phyloP scores from a whole-genome alignment of 2,113 vertebrate genomes.

The sheep (Ovis aries) region ARS-UI_Ramb_v3.0 NC_056059.1:9221501-9222000 shows the following conservation, averaged over 20 bases:
- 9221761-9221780: neutral
- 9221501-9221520: too few relatives aligned
- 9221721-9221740: neutral
- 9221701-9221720: neutral
- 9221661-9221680: slow-evolving; percentile 56
- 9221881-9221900: neutral
- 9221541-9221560: too few relatives aligned
- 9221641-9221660: slow-evolving; percentile 93
- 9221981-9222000: neutral
- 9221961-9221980: neutral
- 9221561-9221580: too few relatives aligned
- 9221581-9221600: too few relatives aligned
- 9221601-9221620: slow-evolving; percentile 79
- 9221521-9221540: too few relatives aligned
- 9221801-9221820: neutral
- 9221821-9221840: neutral
- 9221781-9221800: neutral
- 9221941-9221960: neutral
- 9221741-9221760: neutral
- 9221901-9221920: neutral
- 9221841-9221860: neutral
- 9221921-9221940: neutral
- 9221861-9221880: neutral
- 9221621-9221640: slow-evolving; percentile 95
- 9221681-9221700: neutral